Base-by-base conservation (phyloP, 2,113 vertebrate genomes). In the Barnardius zonarius region DNA sequence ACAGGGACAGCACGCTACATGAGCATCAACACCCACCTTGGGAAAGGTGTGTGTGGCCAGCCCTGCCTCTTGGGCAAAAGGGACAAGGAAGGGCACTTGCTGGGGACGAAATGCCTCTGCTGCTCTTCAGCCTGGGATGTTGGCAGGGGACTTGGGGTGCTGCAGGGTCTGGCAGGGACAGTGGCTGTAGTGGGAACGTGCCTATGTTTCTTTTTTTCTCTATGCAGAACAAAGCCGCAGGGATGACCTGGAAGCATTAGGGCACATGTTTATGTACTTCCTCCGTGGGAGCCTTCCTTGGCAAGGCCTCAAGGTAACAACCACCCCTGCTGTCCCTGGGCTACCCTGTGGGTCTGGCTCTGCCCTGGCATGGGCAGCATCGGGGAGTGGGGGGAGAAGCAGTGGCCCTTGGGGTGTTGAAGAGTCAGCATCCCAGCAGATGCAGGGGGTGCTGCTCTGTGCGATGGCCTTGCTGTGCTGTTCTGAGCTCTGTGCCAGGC, bases 191-290 rank as follows among this genome's bases (percentile, higher is more conserved):
- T 10, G 15, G 48, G 31, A 69, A 35, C 0, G 1, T 44, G 68
- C 31, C 39, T 1, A 0, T 31, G 5, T 66, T 51, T 74, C 19
- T 49, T 35, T 30, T 73, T 79, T 93, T 46, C 28, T 70, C 83
- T 19, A 1, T 94, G 22, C 98, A 99, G 99, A 99, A 96, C 99
- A 99, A 99, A 99, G 99, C 98, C 98, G 99, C 97, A 98, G 99
- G 95, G 99, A 99, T 0, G 99, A 99, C 96, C 97, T 99, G 98
- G 99, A 99, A 97, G 99, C 99, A 0, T 96, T 99, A 96, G 99
- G 99, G 91, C 99, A 99, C 97, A 99, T 99, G 99, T 99, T 99
- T 96, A 99, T 99, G 99, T 99, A 99, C 96, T 99, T 99, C 95
- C 98, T 99, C 74, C 98, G 99, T 4, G 99, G 99, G 46, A 99